Evolutionary conservation across 2,888 invertebrate species (phyloP).

Genomic region (Diabrotica balteata): DNA sequence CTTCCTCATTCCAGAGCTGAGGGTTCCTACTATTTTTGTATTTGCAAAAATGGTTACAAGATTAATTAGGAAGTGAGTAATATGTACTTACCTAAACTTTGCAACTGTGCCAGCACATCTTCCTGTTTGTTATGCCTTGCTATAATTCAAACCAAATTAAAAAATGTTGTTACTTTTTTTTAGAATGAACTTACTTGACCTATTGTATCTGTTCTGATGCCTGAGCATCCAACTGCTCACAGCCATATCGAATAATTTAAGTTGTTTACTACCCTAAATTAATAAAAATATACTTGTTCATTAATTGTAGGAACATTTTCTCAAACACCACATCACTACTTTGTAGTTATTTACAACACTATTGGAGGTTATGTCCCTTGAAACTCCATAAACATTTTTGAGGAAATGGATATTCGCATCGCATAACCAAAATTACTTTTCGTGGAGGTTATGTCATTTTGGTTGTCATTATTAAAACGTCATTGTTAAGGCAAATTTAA

Average conservation of each 20-base stretch:
- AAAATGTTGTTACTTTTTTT: constrained; percentile 23
- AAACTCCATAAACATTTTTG: constrained; percentile 15
- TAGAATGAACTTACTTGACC: constrained; percentile 53
- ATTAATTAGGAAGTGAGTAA: constrained; percentile 33
- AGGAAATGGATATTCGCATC: constrained; percentile 6
- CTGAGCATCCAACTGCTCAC: constrained; percentile 66
- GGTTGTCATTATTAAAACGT: neutral
- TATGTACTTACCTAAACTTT: constrained; percentile 43
- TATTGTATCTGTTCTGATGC: constrained; percentile 59
- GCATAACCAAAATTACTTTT: constrained; percentile 10
- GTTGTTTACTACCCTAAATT: constrained; percentile 28
- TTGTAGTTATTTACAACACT: constrained; percentile 33
- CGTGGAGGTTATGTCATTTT: constrained; percentile 11
- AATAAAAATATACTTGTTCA: constrained; percentile 33
- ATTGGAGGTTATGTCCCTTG: constrained; percentile 32
- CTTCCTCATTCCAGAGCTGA: neutral
- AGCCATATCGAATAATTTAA: constrained; percentile 56
- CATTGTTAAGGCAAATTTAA: neutral
- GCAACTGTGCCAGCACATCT: constrained; percentile 57
- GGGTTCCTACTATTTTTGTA: constrained; percentile 1
- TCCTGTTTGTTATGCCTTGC: constrained; percentile 60
- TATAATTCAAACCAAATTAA: constrained; percentile 51
- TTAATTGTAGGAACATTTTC: constrained; percentile 30
- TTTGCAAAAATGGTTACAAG: constrained; percentile 13
- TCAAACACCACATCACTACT: constrained; percentile 28